These are phyloP conservation scores for Charina bottae DNA, from an alignment of 2,113 vertebrate species.

Conservation along the genomic window DNA sequence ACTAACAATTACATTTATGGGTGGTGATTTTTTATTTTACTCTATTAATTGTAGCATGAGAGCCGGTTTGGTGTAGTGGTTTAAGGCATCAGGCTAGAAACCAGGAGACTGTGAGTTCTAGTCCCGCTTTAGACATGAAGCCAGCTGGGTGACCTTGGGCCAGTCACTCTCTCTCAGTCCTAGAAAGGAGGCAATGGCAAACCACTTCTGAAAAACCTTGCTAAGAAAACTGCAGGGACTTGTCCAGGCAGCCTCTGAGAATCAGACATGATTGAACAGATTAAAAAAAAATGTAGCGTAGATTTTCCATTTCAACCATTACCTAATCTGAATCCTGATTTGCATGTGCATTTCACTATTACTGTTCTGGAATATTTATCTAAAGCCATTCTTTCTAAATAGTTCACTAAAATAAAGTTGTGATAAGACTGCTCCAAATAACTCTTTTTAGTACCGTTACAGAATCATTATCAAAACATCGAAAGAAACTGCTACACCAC, in stretches of 20 bases:
- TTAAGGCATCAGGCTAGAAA: too few species aligned
- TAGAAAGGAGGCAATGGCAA: too few species aligned
- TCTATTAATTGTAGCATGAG: neutral
- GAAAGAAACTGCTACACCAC: constrained; percentile 15
- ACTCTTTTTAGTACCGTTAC: constrained; percentile 20
- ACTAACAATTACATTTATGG: neutral
- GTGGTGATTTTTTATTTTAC: neutral
- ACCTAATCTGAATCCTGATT: constrained; percentile 35
- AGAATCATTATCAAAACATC: constrained; percentile 38
- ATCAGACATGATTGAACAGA: too few species aligned
- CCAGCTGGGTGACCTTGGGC: too few species aligned
- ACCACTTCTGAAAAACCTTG: too few species aligned
- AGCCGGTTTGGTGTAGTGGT: too few species aligned
- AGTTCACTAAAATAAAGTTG: constrained; percentile 29
- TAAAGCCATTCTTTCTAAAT: neutral
- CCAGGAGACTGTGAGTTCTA: too few species aligned
- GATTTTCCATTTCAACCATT: neutral
- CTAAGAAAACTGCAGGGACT: too few species aligned
- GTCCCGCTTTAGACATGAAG: too few species aligned
- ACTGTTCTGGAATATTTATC: neutral
- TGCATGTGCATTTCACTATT: neutral
- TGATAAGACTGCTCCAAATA: constrained; percentile 26
- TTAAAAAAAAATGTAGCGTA: neutral
- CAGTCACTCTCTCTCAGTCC: too few species aligned
- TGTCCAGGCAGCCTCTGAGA: too few species aligned